Base-by-base conservation (phyloP, 2,113 vertebrate genomes). In the Nothobranchius furzeri region DNA sequence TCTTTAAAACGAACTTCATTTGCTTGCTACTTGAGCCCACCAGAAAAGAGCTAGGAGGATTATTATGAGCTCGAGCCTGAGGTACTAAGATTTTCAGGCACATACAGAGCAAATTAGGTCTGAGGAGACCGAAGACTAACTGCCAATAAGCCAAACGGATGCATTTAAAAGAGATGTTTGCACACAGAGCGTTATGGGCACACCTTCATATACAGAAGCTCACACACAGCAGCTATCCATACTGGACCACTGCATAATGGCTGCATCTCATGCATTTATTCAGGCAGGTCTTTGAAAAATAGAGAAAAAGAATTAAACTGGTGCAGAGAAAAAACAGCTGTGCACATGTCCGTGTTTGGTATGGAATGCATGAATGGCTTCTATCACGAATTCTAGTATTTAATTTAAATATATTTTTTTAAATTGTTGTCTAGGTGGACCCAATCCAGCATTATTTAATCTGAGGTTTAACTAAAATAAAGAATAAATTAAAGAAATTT, bases 51-150 rank as follows among this genome's bases (percentile, higher is more conserved):
- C 61, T 53, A 53, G 70, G 75, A 81, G 68, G 75, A 84, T 62
- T 60, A 66, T 75, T 56, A 82, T 74, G 68, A 86, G 75, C 70
- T 61, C 50, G 74, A 64, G 64, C 70, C 63, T 61, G 60, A 51
- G 68, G 60, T 48, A 53, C 58, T 64, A 60, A 79, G 60, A 76
- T 85, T 43, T 75, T 62, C 68, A 66, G 70, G 58, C 56, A 13
- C 0, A 40, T 30, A 50, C 63, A 47, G 58, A 70, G 59, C 70
- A 83, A 87, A 89, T 83, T 75, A 82, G 76, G 77, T 77, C 79
- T 81, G 58, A 83, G 64, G 85, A 83, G 84, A 86, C 78, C 49
- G 24, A 61, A 66, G 52, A 76, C 75, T 82, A 78, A 80, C 78
- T 81, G 79, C 70, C 52, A 62, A 8, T 59, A 50, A 75, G 68